phyloP scores from a whole-genome alignment of 2,113 vertebrate species.

The Odobenus rosmarus region DNA sequence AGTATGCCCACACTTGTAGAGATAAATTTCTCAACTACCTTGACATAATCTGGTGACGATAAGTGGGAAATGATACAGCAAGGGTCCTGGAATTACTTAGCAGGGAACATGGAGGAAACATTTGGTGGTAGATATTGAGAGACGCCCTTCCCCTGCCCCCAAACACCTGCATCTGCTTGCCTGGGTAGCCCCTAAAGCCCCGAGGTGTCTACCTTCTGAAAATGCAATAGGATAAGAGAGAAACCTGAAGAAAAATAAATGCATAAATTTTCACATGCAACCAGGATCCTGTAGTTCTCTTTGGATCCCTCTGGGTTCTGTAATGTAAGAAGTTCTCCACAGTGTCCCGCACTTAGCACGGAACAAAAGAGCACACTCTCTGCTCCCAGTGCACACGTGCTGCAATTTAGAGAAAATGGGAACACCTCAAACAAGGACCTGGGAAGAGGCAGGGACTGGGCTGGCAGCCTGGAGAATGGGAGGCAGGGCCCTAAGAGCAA shows the following conservation, averaged over 20 bases:
- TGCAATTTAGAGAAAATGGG: conserved; percentile 35
- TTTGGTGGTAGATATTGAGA: not conserved
- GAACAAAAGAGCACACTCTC: not conserved
- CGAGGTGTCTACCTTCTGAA: not conserved
- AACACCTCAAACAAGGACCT: conserved; percentile 24
- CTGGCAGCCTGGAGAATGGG: not conserved
- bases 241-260: not conserved
- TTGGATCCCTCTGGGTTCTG: not conserved
- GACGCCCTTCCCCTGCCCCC: not conserved
- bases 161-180: not conserved
- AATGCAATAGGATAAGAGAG: not conserved
- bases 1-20: not conserved
- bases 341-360: not conserved
- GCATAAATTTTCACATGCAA: not conserved
- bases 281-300: not conserved
- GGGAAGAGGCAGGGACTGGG: not conserved
- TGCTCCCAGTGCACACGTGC: not conserved
- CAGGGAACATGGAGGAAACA: not conserved
- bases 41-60: not conserved
- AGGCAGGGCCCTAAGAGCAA: not conserved
- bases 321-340: not conserved
- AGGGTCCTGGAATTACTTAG: not conserved
- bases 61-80: not conserved
- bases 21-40: not conserved
- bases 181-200: not conserved